Evolutionary conservation across 1,140 invertebrate species (phyloP).

Genomic region (Globodera rostochiensis): DNA sequence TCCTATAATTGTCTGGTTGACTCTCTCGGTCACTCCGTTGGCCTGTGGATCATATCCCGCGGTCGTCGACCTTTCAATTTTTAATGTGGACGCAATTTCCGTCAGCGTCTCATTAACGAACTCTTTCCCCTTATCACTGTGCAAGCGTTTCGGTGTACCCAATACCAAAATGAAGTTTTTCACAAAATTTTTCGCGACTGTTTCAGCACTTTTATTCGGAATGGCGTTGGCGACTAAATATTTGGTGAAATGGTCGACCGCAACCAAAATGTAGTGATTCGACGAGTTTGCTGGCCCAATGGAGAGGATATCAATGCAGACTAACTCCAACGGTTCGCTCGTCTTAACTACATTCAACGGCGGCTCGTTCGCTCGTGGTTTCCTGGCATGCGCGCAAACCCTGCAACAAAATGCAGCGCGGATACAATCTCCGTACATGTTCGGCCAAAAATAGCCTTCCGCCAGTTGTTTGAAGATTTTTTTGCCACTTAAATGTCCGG

Average conservation of each 20-base stretch:
- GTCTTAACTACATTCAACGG: too few species aligned
- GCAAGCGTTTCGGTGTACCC: conserved; percentile 3
- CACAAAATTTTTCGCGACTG: conserved; percentile 3
- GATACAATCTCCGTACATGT: too few species aligned
- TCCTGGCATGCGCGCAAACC: too few species aligned
- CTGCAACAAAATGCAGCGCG: too few species aligned
- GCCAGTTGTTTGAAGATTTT: too few species aligned
- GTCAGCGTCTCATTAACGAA: conserved; percentile 6
- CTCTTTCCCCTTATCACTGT: conserved; percentile 1
- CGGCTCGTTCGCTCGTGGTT: too few species aligned
- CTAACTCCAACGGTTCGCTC: too few species aligned
- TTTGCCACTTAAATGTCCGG: too few species aligned
- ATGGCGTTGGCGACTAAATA: conserved; percentile 1
- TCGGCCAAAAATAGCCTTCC: too few species aligned
- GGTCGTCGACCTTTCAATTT: neutral
- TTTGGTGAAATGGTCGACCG: conserved; percentile 4
- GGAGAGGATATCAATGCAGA: too few species aligned
- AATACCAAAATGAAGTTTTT: conserved; percentile 15
- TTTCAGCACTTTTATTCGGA: conserved; percentile 7
- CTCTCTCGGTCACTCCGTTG: conserved; percentile 6
- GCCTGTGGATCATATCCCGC: conserved; percentile 14
- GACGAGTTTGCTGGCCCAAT: too few species aligned
- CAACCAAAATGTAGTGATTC: neutral
- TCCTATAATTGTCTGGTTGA: conserved; percentile 17
- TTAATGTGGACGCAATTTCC: neutral